phyloP scores from a whole-genome alignment of 2,113 vertebrate genomes.

The Apus apus region DNA sequence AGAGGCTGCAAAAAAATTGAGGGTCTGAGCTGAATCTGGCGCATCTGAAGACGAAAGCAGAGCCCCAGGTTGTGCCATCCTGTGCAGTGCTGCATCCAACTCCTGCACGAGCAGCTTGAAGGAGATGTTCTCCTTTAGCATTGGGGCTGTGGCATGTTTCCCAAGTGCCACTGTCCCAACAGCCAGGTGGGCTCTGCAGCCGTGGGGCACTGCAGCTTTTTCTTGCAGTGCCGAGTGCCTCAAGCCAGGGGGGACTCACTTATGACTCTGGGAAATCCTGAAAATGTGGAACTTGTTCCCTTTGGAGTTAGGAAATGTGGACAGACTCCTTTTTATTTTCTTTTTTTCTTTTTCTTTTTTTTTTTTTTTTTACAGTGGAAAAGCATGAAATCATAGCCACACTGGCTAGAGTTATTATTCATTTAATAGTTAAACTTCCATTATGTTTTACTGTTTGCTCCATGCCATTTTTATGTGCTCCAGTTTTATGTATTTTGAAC shows the following conservation, averaged over 20 bases:
- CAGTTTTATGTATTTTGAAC: constrained; percentile 65
- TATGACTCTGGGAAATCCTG: not conserved
- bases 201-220: not conserved
- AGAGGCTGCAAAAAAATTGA: not conserved
- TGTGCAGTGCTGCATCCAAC: not conserved
- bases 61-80: not conserved
- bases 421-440: constrained; percentile 67
- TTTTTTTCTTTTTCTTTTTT: not conserved
- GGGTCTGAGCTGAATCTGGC: not conserved
- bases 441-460: constrained; percentile 71
- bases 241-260: not conserved
- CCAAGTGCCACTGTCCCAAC: not conserved
- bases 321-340: not conserved
- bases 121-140: not conserved
- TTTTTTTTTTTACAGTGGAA: constrained; percentile 65
- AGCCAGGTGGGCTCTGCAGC: not conserved
- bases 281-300: constrained; percentile 41
- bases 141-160: not conserved
- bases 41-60: not conserved
- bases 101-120: not conserved
- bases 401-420: constrained; percentile 61
- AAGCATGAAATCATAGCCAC: constrained; percentile 63
- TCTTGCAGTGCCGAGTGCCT: not conserved
- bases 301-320: constrained; percentile 60
- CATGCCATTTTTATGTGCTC: constrained; percentile 64